Percentiles rank a stretch among this genome's conserved stretches.
Evolutionary conservation across 1,140 invertebrate species (phyloP).

Genomic region (Palaemon carinicauda): DNA sequence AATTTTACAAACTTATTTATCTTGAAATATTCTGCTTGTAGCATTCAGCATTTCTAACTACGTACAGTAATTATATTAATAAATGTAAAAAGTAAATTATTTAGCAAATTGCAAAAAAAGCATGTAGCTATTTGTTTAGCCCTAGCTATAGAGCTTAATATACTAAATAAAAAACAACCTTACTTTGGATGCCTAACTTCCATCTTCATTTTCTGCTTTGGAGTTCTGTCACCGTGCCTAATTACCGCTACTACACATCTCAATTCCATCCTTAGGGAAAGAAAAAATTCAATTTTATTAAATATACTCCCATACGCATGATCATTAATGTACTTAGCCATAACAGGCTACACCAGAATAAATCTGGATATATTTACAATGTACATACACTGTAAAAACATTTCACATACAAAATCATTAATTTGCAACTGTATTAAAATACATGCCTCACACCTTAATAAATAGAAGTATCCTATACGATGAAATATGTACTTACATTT

Average conservation of each 20-base stretch:
- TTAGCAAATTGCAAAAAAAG: neutral
- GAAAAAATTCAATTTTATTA: neutral
- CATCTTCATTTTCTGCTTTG: constrained; percentile 99
- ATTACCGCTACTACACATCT: constrained; percentile 98
- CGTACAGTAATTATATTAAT: too few relatives aligned
- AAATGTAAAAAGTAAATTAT: neutral
- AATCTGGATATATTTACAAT: neutral
- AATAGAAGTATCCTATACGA: neutral
- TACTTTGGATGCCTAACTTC: constrained; percentile 98
- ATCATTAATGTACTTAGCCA: neutral
- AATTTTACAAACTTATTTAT: too few relatives aligned
- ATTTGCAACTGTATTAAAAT: neutral
- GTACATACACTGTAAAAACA: too few relatives aligned
- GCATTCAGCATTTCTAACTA: too few relatives aligned
- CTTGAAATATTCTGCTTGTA: too few relatives aligned
- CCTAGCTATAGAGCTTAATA: too few relatives aligned
- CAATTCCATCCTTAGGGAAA: constrained; percentile 86
- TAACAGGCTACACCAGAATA: too few relatives aligned
- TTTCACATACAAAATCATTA: neutral
- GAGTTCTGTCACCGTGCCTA: constrained; percentile 96
- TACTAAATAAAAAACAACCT: constrained; percentile 61
- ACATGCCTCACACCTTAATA: neutral
- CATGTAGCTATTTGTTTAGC: too few relatives aligned
- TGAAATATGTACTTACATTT: constrained; percentile 76
- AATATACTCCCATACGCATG: neutral